These are phyloP conservation scores for Cephus pygmeus DNA, from an alignment of 2,888 invertebrate genomes.

Conservation along the genomic window DNA sequence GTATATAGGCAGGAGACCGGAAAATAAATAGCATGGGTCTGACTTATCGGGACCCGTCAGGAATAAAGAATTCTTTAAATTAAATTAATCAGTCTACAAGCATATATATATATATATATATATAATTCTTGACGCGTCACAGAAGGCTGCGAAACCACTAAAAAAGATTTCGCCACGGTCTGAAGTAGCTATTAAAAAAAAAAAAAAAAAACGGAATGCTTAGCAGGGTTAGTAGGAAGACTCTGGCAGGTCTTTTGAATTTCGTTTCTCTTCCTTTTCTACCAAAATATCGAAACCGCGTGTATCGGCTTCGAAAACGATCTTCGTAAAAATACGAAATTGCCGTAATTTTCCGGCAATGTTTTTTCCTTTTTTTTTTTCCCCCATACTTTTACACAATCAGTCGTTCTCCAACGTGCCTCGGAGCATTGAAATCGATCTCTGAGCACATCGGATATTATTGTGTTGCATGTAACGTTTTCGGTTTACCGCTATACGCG, in stretches of 20 bases:
- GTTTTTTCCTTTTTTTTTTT: constrained; percentile 5
- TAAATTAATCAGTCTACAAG: background rate
- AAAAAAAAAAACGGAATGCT: too few relatives aligned
- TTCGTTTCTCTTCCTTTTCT: constrained; percentile 9
- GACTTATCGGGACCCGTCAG: background rate
- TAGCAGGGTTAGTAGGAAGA: too few relatives aligned
- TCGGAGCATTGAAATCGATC: too few relatives aligned
- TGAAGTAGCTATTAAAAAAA: too few relatives aligned
- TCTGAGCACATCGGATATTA: too few relatives aligned
- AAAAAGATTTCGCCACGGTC: too few relatives aligned
- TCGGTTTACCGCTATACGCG: too few relatives aligned
- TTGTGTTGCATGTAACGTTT: too few relatives aligned
- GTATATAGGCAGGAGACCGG: background rate
- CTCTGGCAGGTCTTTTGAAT: background rate
- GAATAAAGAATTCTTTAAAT: background rate
- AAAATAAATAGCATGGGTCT: background rate
- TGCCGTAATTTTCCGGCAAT: background rate
- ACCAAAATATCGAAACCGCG: too few relatives aligned
- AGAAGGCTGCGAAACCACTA: too few relatives aligned
- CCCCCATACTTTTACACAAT: constrained; percentile 20
- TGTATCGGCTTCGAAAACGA: constrained; percentile 5
- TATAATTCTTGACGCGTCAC: too few relatives aligned
- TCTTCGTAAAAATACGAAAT: background rate
- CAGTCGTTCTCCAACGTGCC: too few relatives aligned
- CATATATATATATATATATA: background rate